Evolutionary conservation across 23 tunicate species (phyloP).

Genomic region (Ciona savignyi): DNA sequence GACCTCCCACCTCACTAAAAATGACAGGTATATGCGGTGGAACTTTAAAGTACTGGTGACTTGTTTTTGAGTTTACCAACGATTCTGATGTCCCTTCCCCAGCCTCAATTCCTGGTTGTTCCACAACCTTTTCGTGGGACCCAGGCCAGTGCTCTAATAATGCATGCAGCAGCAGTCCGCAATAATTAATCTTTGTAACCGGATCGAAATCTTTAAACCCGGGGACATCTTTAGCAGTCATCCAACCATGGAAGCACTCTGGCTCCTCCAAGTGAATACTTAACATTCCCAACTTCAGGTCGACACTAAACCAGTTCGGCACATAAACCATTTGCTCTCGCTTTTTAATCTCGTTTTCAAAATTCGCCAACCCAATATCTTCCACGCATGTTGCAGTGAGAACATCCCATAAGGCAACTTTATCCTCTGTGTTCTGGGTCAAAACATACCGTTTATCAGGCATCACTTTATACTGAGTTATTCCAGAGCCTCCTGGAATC

Average conservation of each 20-base stretch:
- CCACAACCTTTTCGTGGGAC: constrained; percentile 7
- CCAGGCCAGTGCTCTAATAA: constrained; percentile 77
- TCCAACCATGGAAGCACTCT: constrained; percentile 86
- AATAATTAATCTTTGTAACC: constrained; percentile 73
- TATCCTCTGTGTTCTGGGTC: constrained; percentile 65
- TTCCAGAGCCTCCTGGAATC: constrained; percentile 56
- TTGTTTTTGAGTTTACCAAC: neutral
- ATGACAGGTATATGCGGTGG: constrained; percentile 83
- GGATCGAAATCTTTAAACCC: constrained; percentile 66
- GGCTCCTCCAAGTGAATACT: constrained; percentile 81
- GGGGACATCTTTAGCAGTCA: constrained; percentile 80
- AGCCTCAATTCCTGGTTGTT: neutral
- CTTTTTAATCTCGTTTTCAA: constrained; percentile 61
- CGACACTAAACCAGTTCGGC: constrained; percentile 96
- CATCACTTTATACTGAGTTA: constrained; percentile 61
- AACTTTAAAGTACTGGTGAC: constrained; percentile 44
- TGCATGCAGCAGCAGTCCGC: constrained; percentile 81
- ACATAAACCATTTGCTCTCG: constrained; percentile 65
- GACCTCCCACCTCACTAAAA: constrained; percentile 78
- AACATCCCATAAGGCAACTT: constrained; percentile 84
- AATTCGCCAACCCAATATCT: constrained; percentile 47
- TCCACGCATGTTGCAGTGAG: constrained; percentile 25
- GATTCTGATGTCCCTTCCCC: neutral
- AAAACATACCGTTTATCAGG: constrained; percentile 82
- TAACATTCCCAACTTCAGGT: constrained; percentile 87